Evolutionary conservation across 2,888 invertebrate species (phyloP), one percentile per base, ranked within the genome.

Genomic region (Margaritifera margaritifera): DNA sequence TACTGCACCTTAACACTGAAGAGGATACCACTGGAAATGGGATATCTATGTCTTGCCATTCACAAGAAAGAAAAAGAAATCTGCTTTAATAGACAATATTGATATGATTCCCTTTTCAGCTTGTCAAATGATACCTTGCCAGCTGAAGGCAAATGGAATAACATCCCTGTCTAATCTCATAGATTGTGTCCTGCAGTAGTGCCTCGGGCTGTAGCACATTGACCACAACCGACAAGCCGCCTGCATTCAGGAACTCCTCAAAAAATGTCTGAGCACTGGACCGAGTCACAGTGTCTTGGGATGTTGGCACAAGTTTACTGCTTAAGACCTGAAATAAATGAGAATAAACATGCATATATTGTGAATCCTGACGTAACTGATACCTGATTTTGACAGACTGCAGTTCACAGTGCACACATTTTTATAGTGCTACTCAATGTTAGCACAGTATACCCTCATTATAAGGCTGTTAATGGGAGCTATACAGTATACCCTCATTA

Each of bases 131-230:
- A 6, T 77, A 90, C 90, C 89, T 88, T 27, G 90, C 87, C 63
- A 91, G 84, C 78, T 90, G 90, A 50, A 91, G 79, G 60, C 89
- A 88, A 52, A 90, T 89, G 63, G 90, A 86, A 77, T 90, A 91
- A 69, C 90, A 90, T 20, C 89, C 90, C 77, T 91, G 91, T 57
- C 90, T 82, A 52, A 89, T 89, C 69, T 89, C 87, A 77, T 90
- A 90, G 74, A 90, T 90, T 54, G 89, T 88, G 69, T 90, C 91
- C 50, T 85, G 77, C 18, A 89, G 87, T 60, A 91, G 82, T 19
- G 89, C 84, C 70, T 91, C 90, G 55, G 89, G 88, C 75, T 90
- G 90, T 42, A 91, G 81, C 22, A 91, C 88, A 63, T 86, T 86
- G 56, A 90, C 86, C 57, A 91, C 88, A 56, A 89, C 82, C 50